Conservation (phyloP, 1,140 invertebrate genomes). For the Orchestia grillus region DNA sequence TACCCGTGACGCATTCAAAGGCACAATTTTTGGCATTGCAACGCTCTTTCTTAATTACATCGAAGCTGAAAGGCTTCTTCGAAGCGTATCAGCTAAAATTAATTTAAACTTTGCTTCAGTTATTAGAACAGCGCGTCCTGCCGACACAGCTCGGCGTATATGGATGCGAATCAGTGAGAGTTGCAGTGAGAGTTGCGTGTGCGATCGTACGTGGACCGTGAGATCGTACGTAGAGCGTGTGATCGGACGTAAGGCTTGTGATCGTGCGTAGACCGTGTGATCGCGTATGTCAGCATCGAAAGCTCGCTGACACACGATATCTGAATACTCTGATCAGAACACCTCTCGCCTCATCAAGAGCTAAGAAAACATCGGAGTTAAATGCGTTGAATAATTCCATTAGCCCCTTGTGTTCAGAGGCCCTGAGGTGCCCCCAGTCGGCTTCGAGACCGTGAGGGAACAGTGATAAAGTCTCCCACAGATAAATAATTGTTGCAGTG, state of each 20-base stretch:
- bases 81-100: not conserved
- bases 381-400: not conserved
- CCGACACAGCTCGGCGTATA: not conserved
- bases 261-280: not conserved
- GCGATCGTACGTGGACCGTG: not conserved
- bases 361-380: not conserved
- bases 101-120: not conserved
- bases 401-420: not conserved
- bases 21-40: not conserved
- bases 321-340: too few species aligned
- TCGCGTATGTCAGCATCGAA: not conserved
- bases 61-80: not conserved
- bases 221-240: not conserved
- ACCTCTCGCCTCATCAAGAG: too few species aligned
- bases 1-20: not conserved
- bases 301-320: not conserved
- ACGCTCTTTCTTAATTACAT: not conserved
- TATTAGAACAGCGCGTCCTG: not conserved
- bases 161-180: too few species aligned
- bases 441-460: not conserved
- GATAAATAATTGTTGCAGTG: not conserved
- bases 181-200: not conserved
- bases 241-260: too few species aligned
- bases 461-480: not conserved
- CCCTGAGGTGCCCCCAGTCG: not conserved